A percentile compares a stretch with the other conserved stretches of the same genome.
phyloP scores from a whole-genome alignment of 2,797 vertebrate genomes.

The Leucoraja ocellata region DNA sequence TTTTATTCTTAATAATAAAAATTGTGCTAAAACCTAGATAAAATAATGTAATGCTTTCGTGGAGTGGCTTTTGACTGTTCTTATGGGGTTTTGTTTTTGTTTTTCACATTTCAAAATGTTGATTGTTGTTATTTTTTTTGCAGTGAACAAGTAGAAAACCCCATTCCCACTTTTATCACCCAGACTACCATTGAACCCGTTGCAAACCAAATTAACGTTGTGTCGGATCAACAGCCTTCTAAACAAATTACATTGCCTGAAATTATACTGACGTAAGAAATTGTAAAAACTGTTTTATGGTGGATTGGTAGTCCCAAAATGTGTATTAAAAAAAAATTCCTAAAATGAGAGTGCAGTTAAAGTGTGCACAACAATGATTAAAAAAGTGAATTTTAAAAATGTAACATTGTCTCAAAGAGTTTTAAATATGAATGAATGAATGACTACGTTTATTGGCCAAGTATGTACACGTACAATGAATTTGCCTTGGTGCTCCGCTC shows the following conservation, averaged over 20 bases:
- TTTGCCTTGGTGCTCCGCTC: too few species aligned
- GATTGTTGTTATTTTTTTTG: background rate
- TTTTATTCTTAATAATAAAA: background rate
- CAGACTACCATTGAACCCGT: slow-evolving; percentile 52
- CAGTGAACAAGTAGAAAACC: slow-evolving; percentile 51
- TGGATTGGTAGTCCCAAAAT: slow-evolving; percentile 43
- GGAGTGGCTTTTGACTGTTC: background rate
- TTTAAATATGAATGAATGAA: background rate
- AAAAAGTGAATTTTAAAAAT: background rate
- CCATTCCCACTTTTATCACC: slow-evolving; percentile 59
- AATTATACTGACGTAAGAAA: slow-evolving; percentile 45
- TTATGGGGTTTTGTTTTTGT: background rate
- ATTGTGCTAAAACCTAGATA: background rate
- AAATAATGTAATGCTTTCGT: background rate
- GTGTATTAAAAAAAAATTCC: background rate
- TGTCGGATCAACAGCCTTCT: background rate
- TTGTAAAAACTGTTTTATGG: slow-evolving; percentile 42
- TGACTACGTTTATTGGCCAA: too few species aligned
- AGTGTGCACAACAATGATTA: background rate
- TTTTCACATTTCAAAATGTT: background rate
- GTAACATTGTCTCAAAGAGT: background rate
- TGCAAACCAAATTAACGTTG: slow-evolving; percentile 43
- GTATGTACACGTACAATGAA: too few species aligned
- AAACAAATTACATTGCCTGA: slow-evolving; percentile 49
- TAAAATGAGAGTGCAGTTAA: background rate